Evolutionary conservation across 1,140 invertebrate species (phyloP).

Genomic region (Eurosta solidaginis): DNA sequence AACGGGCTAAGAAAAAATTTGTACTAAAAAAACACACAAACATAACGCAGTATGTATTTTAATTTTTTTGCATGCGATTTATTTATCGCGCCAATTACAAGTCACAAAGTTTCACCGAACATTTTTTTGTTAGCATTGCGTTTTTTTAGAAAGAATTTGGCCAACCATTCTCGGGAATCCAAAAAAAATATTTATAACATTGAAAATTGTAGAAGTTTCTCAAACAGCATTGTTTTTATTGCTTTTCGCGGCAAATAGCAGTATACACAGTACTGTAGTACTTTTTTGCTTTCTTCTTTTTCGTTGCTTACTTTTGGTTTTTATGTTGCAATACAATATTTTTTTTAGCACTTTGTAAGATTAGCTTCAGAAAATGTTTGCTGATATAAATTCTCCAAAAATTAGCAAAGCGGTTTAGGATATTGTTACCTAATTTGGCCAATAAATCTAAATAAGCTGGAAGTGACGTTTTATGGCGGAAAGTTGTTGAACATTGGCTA

Average conservation of each 20-base stretch:
- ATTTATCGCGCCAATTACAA: not conserved
- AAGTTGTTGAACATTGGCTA: not conserved
- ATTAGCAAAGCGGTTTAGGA: not conserved
- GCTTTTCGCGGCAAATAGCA: not conserved
- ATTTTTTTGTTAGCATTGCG: not conserved
- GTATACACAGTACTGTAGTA: not conserved
- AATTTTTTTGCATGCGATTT: not conserved
- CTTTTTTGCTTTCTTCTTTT: not conserved
- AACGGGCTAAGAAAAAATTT: not conserved
- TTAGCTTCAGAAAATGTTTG: slow-evolving; percentile 15
- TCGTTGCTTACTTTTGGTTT: not conserved
- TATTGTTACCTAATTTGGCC: not conserved
- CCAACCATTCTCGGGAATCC: not conserved
- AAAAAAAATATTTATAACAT: slow-evolving; percentile 8
- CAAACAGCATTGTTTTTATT: not conserved
- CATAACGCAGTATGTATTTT: not conserved
- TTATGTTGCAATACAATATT: not conserved
- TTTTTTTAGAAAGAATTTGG: not conserved
- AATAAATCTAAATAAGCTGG: slow-evolving; percentile 1
- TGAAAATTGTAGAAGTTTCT: slow-evolving; percentile 3
- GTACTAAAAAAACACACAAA: not conserved
- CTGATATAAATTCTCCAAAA: not conserved
- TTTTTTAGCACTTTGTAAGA: not conserved
- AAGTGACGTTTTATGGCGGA: not conserved
- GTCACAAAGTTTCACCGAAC: not conserved